Conservation (phyloP, 1,140 invertebrate genomes). For the Semibalanus balanoides region DNA sequence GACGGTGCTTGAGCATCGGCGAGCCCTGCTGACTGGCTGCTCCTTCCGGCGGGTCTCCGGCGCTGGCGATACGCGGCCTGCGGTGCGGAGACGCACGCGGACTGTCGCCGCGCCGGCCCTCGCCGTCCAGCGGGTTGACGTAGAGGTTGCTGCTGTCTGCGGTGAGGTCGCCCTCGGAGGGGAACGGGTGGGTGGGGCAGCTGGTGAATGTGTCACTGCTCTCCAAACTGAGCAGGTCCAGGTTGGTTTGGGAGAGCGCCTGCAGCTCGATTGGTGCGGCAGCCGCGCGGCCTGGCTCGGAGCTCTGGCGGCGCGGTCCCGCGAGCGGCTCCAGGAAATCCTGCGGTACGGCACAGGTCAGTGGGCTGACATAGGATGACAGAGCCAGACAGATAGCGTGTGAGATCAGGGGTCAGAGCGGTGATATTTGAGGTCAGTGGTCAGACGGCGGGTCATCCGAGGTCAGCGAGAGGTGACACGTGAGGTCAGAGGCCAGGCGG, state of each 20-base stretch:
- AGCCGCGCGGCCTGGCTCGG: neutral
- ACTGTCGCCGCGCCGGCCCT: constrained; percentile 28
- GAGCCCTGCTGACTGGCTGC: constrained; percentile 50
- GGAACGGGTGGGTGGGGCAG: constrained; percentile 86
- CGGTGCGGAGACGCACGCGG: constrained; percentile 25
- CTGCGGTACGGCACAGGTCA: neutral
- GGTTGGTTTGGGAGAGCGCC: neutral
- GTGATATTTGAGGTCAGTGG: no score
- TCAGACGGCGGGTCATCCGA: no score
- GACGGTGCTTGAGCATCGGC: constrained; percentile 60
- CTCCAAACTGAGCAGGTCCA: constrained; percentile 55
- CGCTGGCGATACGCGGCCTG: constrained; percentile 27
- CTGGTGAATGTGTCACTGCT: constrained; percentile 87
- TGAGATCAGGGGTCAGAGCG: no score
- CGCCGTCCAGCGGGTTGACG: constrained; percentile 65
- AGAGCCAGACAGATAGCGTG: no score
- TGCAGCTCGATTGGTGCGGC: neutral
- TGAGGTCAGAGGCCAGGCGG: no score
- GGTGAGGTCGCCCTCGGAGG: constrained; percentile 59
- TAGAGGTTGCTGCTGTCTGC: constrained; percentile 70
- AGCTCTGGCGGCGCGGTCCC: neutral
- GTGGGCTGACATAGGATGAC: no score
- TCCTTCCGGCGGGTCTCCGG: constrained; percentile 32
- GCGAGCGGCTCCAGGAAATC: neutral
- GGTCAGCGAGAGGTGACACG: no score